Base-by-base conservation (phyloP, 2,113 vertebrate genomes). In the Coptodon rendalli region DNA sequence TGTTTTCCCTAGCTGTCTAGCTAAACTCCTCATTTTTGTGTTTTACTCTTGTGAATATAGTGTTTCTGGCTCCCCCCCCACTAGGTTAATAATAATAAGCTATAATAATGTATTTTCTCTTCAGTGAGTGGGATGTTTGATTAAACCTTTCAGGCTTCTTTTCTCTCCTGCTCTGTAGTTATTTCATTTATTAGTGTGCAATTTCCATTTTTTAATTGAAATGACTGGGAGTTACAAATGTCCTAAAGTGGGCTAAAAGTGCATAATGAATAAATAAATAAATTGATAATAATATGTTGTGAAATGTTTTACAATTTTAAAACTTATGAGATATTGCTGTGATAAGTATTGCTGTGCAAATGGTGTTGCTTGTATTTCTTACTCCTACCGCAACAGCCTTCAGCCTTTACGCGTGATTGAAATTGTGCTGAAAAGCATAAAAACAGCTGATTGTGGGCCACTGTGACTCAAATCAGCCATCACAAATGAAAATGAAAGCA, bases 401-500 rank as follows among this genome's bases (percentile, higher is more conserved):
- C 45, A 31, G 17, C 73, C 45, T 50, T 78, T 31, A 78, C 6
- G 43, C 31, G 45, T 78, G 27, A 78, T 13, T 78, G 29, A 48
- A 92, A 90, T 86, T 84, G 82, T 73, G 63, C 57, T 11, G 91
- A 93, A 61, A 91, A 71, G 89, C 91, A 82, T 80, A 34, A 52
- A 91, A 88, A 82, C 80, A 81, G 88, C 76, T 66, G 86, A 89
- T 19, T 29, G 68, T 16, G 54, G 22, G 85, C 52, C 24, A 4
- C 54, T 7, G 87, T 59, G 81, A 54, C 80, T 90, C 86, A 84
- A 50, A 79, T 83, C 31, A 71, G 17, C 68, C 63, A 17, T 92
- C 40, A 43, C 45, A 40, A 91, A 89, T 87, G 89, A 78, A 86
- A 90, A 93, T 48, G 88, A 93, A 90, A 92, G 78, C 66, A 7